Conservation (phyloP, 2,888 invertebrate species). For the Caenorhabditis imperialis region DNA sequence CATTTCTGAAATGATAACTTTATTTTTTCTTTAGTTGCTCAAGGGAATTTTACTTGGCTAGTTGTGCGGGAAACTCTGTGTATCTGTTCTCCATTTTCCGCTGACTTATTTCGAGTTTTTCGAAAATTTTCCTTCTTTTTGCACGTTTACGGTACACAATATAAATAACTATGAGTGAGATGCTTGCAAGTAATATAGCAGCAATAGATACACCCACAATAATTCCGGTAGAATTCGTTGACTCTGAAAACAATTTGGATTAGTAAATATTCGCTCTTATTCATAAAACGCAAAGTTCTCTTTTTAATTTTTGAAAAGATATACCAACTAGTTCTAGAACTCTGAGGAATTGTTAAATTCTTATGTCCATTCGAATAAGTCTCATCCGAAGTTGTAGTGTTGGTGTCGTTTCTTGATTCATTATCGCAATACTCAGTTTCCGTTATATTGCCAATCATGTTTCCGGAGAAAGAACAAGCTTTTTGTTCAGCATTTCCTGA, state of each 20-base stretch:
- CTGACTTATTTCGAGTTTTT: constrained; percentile 55
- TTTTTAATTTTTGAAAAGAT: too few species aligned
- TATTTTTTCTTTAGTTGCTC: neutral
- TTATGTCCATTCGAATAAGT: too few species aligned
- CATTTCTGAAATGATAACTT: constrained; percentile 47
- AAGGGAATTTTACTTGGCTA: constrained; percentile 47
- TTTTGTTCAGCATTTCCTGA: too few species aligned
- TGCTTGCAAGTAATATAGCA: constrained; percentile 11
- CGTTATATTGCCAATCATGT: too few species aligned
- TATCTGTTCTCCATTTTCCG: constrained; percentile 65
- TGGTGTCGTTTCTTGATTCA: too few species aligned
- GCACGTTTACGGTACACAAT: constrained; percentile 25
- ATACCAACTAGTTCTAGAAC: constrained; percentile 2
- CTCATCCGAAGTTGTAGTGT: too few species aligned
- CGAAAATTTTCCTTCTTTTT: constrained; percentile 46
- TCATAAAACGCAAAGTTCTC: too few species aligned
- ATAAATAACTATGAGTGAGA: constrained; percentile 28
- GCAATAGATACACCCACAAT: constrained; percentile 47
- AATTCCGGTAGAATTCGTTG: constrained; percentile 31
- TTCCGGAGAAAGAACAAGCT: too few species aligned
- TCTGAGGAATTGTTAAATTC: too few species aligned
- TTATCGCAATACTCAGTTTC: too few species aligned
- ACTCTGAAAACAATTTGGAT: neutral
- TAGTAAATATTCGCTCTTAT: too few species aligned
- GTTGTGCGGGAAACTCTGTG: constrained; percentile 69